These are phyloP conservation scores for Drosophila sulfurigaster DNA, from an alignment of 1,140 invertebrate genomes.

Conservation along the genomic window DNA sequence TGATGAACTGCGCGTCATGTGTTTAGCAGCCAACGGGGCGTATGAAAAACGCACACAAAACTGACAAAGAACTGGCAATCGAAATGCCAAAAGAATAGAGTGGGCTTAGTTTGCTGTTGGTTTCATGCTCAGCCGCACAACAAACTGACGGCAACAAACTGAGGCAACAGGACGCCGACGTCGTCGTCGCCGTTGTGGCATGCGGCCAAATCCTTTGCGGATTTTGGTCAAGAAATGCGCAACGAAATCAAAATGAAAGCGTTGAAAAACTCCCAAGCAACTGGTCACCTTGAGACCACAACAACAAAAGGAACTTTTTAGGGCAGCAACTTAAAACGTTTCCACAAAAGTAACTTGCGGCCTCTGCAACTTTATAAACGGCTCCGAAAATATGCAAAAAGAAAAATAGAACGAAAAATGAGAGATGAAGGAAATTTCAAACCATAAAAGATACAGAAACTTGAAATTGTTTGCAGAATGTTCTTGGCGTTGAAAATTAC, in stretches of 20 bases:
- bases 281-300: constrained; percentile 26
- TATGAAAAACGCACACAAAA: constrained; percentile 13
- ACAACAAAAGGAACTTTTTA: constrained; percentile 2
- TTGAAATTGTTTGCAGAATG: constrained; percentile 46
- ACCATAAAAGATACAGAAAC: constrained; percentile 32
- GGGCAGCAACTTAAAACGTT: constrained; percentile 32
- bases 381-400: constrained; percentile 22
- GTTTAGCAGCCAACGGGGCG: constrained; percentile 12
- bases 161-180: constrained; percentile 17
- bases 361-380: constrained; percentile 51
- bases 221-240: constrained; percentile 76
- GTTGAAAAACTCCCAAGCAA: constrained; percentile 22
- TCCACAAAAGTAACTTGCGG: constrained; percentile 52
- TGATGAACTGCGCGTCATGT: constrained; percentile 65
- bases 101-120: constrained; percentile 39
- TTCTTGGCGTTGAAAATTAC: constrained; percentile 40
- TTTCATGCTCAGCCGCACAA: constrained; percentile 53
- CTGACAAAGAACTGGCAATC: not conserved
- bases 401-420: not conserved
- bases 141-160: constrained; percentile 30
- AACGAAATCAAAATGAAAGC: constrained; percentile 75
- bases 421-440: constrained; percentile 32
- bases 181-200: not conserved
- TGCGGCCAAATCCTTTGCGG: constrained; percentile 68
- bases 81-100: constrained; percentile 1